Conservation (phyloP, 2,113 vertebrate species). For the Neodontobutis hainanensis region DNA sequence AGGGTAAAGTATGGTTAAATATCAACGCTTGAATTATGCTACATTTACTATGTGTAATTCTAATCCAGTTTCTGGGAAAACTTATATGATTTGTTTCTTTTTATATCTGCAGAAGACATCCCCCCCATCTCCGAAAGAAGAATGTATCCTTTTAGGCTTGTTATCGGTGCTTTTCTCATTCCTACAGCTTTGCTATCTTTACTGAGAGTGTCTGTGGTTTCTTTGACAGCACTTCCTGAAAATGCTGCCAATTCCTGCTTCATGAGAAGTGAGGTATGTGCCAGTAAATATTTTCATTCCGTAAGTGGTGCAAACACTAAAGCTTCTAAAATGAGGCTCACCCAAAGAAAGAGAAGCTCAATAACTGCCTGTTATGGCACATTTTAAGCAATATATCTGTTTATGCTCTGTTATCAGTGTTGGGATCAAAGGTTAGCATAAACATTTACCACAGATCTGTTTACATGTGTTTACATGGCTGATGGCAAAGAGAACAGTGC, state of each 20-base stretch:
- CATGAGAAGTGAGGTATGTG: slow-evolving; percentile 29
- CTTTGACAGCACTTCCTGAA: slow-evolving; percentile 50
- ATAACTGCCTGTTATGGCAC: slow-evolving; percentile 21
- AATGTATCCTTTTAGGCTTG: slow-evolving; percentile 22
- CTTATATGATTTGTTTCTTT: slow-evolving; percentile 21
- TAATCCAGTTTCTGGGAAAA: slow-evolving; percentile 7
- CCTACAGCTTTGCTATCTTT: slow-evolving; percentile 36
- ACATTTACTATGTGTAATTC: background rate
- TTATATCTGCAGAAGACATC: slow-evolving; percentile 23
- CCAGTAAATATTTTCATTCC: slow-evolving; percentile 38
- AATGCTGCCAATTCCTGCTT: slow-evolving; percentile 37
- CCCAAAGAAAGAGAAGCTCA: slow-evolving; percentile 18
- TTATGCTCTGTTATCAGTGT: slow-evolving; percentile 8
- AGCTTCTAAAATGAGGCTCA: slow-evolving; percentile 18
- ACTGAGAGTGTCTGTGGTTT: slow-evolving; percentile 19
- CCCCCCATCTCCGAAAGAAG: slow-evolving; percentile 11
- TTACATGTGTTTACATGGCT: slow-evolving; percentile 14
- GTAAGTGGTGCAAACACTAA: slow-evolving; percentile 23
- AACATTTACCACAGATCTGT: slow-evolving; percentile 14
- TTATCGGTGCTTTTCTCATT: slow-evolving; percentile 49
- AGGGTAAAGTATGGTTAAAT: slow-evolving; percentile 16
- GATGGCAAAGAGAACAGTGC: background rate
- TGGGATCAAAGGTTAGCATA: slow-evolving; percentile 6
- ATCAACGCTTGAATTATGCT: slow-evolving; percentile 10
- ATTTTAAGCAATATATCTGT: slow-evolving; percentile 21